Base-by-base conservation (phyloP, 2,888 invertebrate genomes). In the Brachyopa scutellaris region DNA sequence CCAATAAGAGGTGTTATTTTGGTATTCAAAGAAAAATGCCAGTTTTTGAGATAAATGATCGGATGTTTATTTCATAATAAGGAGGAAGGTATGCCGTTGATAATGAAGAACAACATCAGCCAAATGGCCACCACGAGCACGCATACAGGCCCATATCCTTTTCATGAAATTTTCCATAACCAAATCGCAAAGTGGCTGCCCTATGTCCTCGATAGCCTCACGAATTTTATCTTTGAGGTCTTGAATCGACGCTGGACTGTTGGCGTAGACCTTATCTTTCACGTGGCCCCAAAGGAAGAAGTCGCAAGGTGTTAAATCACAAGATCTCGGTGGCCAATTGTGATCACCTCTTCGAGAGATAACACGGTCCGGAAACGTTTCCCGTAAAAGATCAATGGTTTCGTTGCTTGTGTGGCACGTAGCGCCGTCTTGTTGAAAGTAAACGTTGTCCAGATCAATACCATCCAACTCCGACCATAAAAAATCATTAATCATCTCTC, bases 221-320 rank as follows among this genome's bases (percentile, higher is more conserved):
- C 13, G 17, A 62, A 62, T 62, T 40, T 42, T n/a, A 45, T 47
- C 45, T 45, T 62, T 47, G 45, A 62, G 62, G 23, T 45, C 45
- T 26, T 40, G n/a, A 45, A 23, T 62, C 45, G 47, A 26, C 45
- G 42, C 26, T 62, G 62, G 42, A 4, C 11, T 62, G 21, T 62
- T 62, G 45, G 19, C 45, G 19, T 62, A 62, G 23, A 62, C 26
- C 62, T 23, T 45, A 26, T 19, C 15, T 23, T 42, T 47, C 21
- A 62, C 19, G 21, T 26, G 15, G 45, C 62, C 17, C 45, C 62
- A 62, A 8, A 62, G 15, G 47, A 62, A 62, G 17, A 47, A 62
- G 26, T 42, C 62, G 9, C 1, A 47, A 15, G 62, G 42, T 11
- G 62, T 62, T 29, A 62, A 47, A 42, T 62, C 42, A 47, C 29